Conservation (phyloP, 2,797 vertebrate genomes). For the Ctenopoma multispine region DNA sequence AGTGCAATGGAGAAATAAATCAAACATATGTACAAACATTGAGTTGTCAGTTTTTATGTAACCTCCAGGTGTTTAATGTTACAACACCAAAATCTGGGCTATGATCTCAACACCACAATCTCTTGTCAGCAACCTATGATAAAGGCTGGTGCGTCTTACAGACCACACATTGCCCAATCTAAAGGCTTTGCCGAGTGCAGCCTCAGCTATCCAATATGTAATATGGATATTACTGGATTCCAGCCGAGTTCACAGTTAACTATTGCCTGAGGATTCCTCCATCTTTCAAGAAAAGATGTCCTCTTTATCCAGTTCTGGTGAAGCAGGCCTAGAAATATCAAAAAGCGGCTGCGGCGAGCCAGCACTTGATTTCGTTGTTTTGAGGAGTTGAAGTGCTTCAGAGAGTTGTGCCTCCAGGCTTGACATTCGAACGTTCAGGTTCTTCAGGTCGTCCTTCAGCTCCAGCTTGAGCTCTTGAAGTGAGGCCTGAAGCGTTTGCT, state of each 20-base stretch:
- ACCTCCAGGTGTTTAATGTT: constrained; percentile 26
- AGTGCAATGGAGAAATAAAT: constrained; percentile 63
- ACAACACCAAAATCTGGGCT: constrained; percentile 44
- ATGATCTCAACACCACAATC: constrained; percentile 11
- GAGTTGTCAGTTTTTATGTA: constrained; percentile 55
- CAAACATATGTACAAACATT: constrained; percentile 74
- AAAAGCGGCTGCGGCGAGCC: constrained; percentile 89
- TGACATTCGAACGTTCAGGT: constrained; percentile 90
- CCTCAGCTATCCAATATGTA: constrained; percentile 62
- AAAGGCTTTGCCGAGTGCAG: constrained; percentile 39
- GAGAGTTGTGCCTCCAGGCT: constrained; percentile 92
- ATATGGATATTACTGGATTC: constrained; percentile 59
- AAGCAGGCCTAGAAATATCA: constrained; percentile 93
- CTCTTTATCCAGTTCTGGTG: constrained; percentile 92
- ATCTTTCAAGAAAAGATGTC: constrained; percentile 89
- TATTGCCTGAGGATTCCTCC: constrained; percentile 15
- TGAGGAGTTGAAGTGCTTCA: constrained; percentile 93
- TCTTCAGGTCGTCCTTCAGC: constrained; percentile 95
- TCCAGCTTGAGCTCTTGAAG: constrained; percentile 94
- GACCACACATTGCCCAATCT: constrained; percentile 50
- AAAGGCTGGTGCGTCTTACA: constrained; percentile 43
- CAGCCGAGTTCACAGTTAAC: constrained; percentile 48
- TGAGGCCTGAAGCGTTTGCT: constrained; percentile 94
- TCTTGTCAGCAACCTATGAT: constrained; percentile 9
- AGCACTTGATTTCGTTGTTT: constrained; percentile 82